Evolutionary conservation across 2,888 invertebrate genomes (phyloP).

Genomic region (Asteroscopus sphinx): DNA sequence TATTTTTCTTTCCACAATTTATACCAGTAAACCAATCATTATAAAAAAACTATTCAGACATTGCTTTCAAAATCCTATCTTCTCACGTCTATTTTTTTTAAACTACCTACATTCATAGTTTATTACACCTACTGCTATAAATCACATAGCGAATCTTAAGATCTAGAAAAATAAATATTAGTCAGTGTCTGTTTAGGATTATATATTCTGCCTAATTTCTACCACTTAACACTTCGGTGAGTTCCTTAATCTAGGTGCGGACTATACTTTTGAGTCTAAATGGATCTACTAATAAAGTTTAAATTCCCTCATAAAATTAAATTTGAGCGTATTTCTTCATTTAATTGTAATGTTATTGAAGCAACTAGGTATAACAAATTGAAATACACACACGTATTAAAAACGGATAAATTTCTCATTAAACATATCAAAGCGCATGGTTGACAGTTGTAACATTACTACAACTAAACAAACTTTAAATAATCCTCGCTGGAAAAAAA

Average conservation of each 20-base stretch:
- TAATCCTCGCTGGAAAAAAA: slow-evolving; percentile 81
- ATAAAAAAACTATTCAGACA: not conserved
- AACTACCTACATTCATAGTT: no score
- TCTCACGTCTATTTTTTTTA: no score
- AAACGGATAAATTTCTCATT: slow-evolving; percentile 57
- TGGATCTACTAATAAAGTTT: no score
- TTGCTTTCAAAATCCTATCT: no score
- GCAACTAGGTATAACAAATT: not conserved
- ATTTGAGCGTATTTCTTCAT: no score
- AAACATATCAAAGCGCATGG: slow-evolving; percentile 55
- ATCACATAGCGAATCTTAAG: slow-evolving; percentile 20
- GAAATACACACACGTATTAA: slow-evolving; percentile 2
- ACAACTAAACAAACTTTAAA: slow-evolving; percentile 84
- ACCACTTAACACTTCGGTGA: slow-evolving; percentile 37
- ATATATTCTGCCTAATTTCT: slow-evolving; percentile 38
- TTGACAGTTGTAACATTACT: slow-evolving; percentile 76
- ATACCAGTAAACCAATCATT: not conserved
- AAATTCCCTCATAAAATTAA: not conserved
- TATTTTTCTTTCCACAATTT: no score
- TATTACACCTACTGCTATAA: not conserved
- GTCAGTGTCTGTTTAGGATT: slow-evolving; percentile 38
- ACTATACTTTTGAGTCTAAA: slow-evolving; percentile 2
- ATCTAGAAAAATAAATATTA: slow-evolving; percentile 48
- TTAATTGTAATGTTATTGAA: no score
- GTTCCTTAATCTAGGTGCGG: slow-evolving; percentile 22